Evolutionary conservation across 2,888 invertebrate species (phyloP).

Genomic region (Chymomyza caudatula): DNA sequence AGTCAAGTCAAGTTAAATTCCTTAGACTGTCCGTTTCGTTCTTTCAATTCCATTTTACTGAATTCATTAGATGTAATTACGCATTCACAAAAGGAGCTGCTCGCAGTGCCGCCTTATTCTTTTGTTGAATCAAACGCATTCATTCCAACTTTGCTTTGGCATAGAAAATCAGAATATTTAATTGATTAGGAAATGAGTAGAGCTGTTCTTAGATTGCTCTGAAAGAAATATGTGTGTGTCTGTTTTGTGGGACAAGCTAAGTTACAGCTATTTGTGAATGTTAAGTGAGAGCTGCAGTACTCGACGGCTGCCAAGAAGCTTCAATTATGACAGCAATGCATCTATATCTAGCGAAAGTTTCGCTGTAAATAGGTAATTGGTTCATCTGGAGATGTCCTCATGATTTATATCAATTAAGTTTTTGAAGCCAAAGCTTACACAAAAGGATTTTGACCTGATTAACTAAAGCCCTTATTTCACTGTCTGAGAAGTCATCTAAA

Average conservation of each 20-base stretch:
- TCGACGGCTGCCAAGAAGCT: not conserved
- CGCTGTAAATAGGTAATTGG: too few species aligned
- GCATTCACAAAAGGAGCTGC: conserved; percentile 56
- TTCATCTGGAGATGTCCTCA: too few species aligned
- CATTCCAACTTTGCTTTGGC: conserved; percentile 19
- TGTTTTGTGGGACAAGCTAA: not conserved
- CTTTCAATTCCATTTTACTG: conserved; percentile 57
- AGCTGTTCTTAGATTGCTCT: conserved; percentile 4
- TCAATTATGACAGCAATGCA: not conserved
- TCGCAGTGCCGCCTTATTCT: not conserved
- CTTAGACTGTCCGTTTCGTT: conserved; percentile 24
- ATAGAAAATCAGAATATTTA: conserved; percentile 61
- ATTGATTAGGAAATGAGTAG: conserved; percentile 68
- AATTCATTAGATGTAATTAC: conserved; percentile 67
- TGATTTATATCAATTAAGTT: too few species aligned
- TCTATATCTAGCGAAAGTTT: not conserved
- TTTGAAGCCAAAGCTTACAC: too few species aligned
- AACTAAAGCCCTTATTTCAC: too few species aligned
- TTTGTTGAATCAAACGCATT: conserved; percentile 24
- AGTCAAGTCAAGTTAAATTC: conserved; percentile 9
- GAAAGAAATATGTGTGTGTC: not conserved
- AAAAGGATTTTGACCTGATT: too few species aligned
- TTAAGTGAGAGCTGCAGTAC: not conserved
- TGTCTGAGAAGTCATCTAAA: too few species aligned
- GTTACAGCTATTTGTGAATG: conserved; percentile 6